Evolutionary conservation across 2,113 vertebrate species (phyloP).

Genomic region (Narcine bancroftii): DNA sequence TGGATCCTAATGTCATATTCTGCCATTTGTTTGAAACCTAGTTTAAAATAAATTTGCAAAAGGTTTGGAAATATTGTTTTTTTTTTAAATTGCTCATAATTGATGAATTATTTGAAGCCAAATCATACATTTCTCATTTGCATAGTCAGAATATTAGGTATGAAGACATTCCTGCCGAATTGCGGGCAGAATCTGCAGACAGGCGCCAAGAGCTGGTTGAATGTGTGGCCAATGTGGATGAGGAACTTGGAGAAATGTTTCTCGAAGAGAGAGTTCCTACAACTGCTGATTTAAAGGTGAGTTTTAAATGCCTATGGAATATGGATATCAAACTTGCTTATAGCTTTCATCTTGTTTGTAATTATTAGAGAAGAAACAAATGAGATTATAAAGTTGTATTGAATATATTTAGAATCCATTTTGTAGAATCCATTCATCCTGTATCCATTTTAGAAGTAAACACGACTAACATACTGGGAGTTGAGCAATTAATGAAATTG

Average conservation of each 20-base stretch:
- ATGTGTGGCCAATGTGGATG: constrained; percentile 82
- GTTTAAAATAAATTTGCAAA: neutral
- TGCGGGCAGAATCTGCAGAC: constrained; percentile 64
- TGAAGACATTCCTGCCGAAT: constrained; percentile 73
- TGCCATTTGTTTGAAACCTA: neutral
- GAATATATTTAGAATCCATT: neutral
- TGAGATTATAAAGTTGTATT: neutral
- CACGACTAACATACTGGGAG: neutral
- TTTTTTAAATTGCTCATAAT: neutral
- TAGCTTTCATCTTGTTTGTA: constrained; percentile 19
- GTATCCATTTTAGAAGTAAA: too few relatives aligned
- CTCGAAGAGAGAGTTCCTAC: constrained; percentile 82
- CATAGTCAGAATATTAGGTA: constrained; percentile 65
- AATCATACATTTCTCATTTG: neutral
- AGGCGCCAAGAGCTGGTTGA: constrained; percentile 83
- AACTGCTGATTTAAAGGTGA: constrained; percentile 73
- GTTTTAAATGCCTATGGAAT: neutral
- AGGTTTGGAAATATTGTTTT: neutral
- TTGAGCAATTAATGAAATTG: too few relatives aligned
- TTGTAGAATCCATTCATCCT: neutral
- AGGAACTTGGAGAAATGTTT: constrained; percentile 82
- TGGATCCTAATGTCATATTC: neutral
- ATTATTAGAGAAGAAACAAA: neutral
- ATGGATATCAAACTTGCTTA: neutral
- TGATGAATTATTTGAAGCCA: neutral